A percentile compares a stretch with the other conserved stretches of the same genome.
These are phyloP conservation scores for Trichomalopsis sarcophagae DNA, from an alignment of 1,140 invertebrate genomes.

Conservation along the genomic window DNA sequence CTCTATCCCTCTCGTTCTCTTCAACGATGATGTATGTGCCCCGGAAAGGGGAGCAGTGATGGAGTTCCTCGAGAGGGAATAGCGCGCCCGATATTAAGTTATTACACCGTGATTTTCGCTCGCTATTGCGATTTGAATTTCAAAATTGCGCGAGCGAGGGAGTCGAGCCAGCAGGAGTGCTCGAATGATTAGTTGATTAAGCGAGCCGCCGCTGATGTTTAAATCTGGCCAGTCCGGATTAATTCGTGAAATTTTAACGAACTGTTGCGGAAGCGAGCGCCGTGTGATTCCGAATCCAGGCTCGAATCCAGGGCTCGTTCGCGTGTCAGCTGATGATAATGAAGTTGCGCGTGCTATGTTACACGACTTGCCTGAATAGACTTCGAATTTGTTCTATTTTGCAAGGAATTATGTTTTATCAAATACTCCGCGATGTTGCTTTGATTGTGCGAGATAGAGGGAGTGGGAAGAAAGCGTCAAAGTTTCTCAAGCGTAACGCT, in stretches of 20 bases:
- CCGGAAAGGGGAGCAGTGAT: not conserved
- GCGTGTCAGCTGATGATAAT: too few relatives aligned
- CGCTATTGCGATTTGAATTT: constrained; percentile 14
- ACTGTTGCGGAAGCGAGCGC: too few relatives aligned
- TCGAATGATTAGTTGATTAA: not conserved
- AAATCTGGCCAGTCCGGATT: not conserved
- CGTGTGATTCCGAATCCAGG: too few relatives aligned
- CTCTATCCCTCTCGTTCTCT: not conserved
- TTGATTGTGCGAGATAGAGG: not conserved
- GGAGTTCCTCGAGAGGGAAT: not conserved
- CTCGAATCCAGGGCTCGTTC: too few relatives aligned
- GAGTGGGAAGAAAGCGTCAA: not conserved
- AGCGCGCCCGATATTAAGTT: not conserved
- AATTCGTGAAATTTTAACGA: not conserved
- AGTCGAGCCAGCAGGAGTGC: not conserved
- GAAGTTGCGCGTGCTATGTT: too few relatives aligned
- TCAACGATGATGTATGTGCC: not conserved
- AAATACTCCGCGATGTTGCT: not conserved
- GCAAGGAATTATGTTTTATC: too few relatives aligned
- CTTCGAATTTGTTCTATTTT: too few relatives aligned
- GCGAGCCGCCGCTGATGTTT: not conserved
- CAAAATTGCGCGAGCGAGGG: not conserved
- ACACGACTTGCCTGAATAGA: too few relatives aligned
- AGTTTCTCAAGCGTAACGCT: not conserved
- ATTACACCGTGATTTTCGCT: not conserved